Evolutionary conservation across 2,113 vertebrate genomes (phyloP).

Genomic region (Tretioscincus oriximinensis): DNA sequence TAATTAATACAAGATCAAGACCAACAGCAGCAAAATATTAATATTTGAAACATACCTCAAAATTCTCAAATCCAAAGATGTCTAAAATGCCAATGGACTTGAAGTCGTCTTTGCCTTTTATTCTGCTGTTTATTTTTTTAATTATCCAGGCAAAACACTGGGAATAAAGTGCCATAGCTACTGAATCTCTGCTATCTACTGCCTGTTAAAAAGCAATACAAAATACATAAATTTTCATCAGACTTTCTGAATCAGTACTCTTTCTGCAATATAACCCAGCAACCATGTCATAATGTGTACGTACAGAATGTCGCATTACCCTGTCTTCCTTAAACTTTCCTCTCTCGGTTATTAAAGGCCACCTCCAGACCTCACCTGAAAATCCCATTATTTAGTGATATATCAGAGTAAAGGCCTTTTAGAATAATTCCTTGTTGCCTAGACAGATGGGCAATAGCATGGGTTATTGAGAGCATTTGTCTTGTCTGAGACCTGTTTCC

Average conservation of each 20-base stretch:
- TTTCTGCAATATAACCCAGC: neutral
- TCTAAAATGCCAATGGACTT: conserved; percentile 94
- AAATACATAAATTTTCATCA: accelerated
- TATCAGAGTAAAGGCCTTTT: too few species aligned
- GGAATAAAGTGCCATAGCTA: conserved; percentile 98
- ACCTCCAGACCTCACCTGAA: too few species aligned
- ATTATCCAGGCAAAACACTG: conserved; percentile 97
- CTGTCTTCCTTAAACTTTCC: neutral
- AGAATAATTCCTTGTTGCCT: too few species aligned
- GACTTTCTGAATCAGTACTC: neutral
- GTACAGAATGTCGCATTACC: neutral
- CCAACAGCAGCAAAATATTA: neutral
- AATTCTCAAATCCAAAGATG: conserved; percentile 99
- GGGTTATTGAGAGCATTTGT: too few species aligned
- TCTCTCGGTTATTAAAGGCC: neutral
- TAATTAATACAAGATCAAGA: neutral
- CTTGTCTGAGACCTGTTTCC: too few species aligned
- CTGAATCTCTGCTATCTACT: conserved; percentile 92
- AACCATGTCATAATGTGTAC: neutral
- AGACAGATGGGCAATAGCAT: too few species aligned
- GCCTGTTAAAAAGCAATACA: conserved; percentile 74
- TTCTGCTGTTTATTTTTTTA: conserved; percentile 88
- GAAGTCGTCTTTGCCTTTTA: conserved; percentile 90
- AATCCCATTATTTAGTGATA: too few species aligned
- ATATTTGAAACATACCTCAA: conserved; percentile 78